A percentile compares a stretch with the other conserved stretches of the same genome.
Evolutionary conservation across 2,113 vertebrate genomes (phyloP).

Genomic region (Ochotona curzoniae): DNA sequence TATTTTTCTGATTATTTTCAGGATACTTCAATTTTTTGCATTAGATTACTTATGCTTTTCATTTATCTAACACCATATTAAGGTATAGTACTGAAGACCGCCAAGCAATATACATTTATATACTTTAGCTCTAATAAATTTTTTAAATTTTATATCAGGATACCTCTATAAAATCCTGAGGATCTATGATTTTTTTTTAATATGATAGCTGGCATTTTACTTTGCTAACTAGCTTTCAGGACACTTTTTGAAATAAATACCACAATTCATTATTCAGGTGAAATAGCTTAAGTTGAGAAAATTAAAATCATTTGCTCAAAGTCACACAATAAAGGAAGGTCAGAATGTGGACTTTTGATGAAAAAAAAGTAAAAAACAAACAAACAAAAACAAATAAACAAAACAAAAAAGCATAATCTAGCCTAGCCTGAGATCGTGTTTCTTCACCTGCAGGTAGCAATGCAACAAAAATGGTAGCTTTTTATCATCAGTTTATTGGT

Average conservation of each 20-base stretch:
- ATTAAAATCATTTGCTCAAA: neutral
- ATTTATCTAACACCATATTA: neutral
- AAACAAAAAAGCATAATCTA: too few species aligned
- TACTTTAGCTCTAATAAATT: neutral
- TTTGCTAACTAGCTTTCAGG: neutral
- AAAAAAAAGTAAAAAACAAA: neutral
- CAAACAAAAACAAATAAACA: too few species aligned
- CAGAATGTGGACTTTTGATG: neutral
- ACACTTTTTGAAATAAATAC: neutral
- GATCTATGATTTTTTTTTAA: neutral
- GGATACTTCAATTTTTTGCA: neutral
- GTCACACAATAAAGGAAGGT: neutral
- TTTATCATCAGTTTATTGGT: too few species aligned
- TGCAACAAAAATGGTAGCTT: neutral
- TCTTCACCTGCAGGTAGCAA: neutral
- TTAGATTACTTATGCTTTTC: neutral
- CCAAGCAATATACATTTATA: neutral
- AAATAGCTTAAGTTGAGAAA: neutral
- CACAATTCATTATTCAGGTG: neutral
- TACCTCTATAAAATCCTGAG: neutral
- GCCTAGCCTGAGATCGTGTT: neutral
- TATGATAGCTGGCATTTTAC: neutral
- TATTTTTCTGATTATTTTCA: neutral
- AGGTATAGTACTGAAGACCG: neutral
- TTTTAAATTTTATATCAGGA: neutral